phyloP scores from a whole-genome alignment of 2,888 invertebrate species.

The Cyaniris semiargus region DNA sequence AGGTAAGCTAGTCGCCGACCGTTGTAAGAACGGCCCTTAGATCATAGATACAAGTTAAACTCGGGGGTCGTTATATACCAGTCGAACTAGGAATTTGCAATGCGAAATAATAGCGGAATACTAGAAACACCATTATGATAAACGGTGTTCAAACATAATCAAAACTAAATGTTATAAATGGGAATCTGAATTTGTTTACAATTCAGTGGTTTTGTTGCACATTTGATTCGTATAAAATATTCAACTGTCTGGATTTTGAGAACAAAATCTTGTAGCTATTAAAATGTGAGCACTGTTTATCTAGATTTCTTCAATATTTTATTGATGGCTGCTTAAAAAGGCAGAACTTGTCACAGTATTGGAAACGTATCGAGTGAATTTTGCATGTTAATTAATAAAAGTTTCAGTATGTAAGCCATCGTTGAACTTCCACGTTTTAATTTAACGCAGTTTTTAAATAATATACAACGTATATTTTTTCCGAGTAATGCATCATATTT shows the following conservation, averaged over 20 bases:
- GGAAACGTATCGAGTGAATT: conserved; percentile 21
- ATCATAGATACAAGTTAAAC: not conserved
- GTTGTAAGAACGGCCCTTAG: conserved; percentile 31
- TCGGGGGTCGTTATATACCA: not conserved
- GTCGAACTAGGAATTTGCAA: conserved; percentile 16
- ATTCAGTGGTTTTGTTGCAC: not conserved
- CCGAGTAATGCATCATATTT: not conserved
- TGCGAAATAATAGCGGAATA: not conserved
- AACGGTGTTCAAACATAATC: conserved; percentile 13
- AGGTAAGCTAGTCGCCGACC: conserved; percentile 38
- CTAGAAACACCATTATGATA: conserved; percentile 21
- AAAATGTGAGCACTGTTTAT: not conserved
- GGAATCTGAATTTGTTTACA: not conserved
- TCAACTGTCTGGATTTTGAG: not conserved
- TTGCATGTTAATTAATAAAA: conserved; percentile 27
- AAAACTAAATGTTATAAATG: conserved; percentile 18
- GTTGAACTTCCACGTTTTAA: conserved; percentile 20
- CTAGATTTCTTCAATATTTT: not conserved
- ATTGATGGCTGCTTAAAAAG: not conserved
- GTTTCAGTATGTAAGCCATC: conserved; percentile 10
- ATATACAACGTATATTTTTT: conserved; percentile 15
- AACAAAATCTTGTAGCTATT: not conserved
- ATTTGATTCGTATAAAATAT: not conserved
- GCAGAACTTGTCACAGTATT: conserved; percentile 3
- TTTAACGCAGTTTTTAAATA: conserved; percentile 22